Base-by-base conservation (phyloP, 2,113 vertebrate species). In the Trematocara unimaculatum region DNA sequence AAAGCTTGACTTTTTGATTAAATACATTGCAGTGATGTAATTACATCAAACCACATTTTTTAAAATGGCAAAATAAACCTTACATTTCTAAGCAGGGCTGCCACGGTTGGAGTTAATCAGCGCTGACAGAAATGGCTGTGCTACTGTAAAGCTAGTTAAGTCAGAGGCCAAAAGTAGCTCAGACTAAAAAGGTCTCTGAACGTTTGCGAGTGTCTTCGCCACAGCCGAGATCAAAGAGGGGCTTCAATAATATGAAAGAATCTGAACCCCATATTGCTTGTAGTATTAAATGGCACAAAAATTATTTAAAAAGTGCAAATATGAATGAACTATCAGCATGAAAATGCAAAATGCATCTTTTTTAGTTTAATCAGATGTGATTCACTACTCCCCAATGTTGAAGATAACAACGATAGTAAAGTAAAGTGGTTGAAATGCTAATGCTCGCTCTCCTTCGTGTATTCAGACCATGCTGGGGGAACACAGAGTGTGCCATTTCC, bases 1-100 rank as follows among this genome's bases (percentile, higher is more conserved):
- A 47, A 31, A 55, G 40, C 49, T 62, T 54, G 51, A 13, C 51
- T 62, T 64, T 86, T 55, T 81, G 55, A 81, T 38, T 33, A 81
- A 81, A 81, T 17, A 20, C 35, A 15, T 62, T 17, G 1, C 5
- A 72, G 40, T 47, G 67, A 47, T 47, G 67, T 23, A 4, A 29
- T 74, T 29, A 47, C n/a, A 47, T 26, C 7, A 10, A 45, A 72
- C 26, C 64, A 45, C n/a, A 26, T 20, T 70, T 70, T 70, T 23
- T 15, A 0, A 42, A 35, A 42, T 14, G n/a, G n/a, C 35, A 23
- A 70, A 42, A 70, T 40, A 0, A 26, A 26, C 29, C 56, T 60
- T 60, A 42, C 13, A 42, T 7, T 38, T 67, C 35, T 70, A 42
- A 70, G 64, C 38, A 70, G n/a, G 3, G n/a, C 64, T 23, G 38